Evolutionary conservation across 2,888 invertebrate species (phyloP).

Genomic region (Eupithecia exiguata): DNA sequence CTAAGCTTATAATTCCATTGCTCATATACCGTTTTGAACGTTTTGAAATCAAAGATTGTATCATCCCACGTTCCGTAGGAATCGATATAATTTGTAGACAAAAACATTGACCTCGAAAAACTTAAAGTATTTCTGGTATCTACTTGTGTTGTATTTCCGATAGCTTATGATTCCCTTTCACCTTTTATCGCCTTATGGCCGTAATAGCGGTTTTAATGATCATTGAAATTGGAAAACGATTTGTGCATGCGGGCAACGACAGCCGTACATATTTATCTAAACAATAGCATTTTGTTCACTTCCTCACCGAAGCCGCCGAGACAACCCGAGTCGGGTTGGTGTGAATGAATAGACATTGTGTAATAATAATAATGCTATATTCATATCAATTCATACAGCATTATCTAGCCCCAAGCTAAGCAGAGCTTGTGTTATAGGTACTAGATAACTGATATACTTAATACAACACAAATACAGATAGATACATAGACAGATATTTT

Average conservation of each 20-base stretch:
- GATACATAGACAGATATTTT: no score
- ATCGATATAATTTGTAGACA: background rate
- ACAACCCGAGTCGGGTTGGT: no score
- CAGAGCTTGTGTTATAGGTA: background rate
- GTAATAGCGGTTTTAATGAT: slow-evolving; percentile 22
- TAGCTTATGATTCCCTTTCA: slow-evolving; percentile 29
- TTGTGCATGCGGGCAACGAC: slow-evolving; percentile 27
- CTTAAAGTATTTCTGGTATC: slow-evolving; percentile 7
- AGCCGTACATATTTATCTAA: background rate
- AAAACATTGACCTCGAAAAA: background rate
- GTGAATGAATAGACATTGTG: no score
- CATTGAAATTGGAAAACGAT: slow-evolving; percentile 31
- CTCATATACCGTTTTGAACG: no score
- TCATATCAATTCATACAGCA: background rate
- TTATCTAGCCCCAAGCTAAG: background rate
- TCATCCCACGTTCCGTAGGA: background rate
- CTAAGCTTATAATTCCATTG: no score
- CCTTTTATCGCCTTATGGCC: slow-evolving; percentile 10
- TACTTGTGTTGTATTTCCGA: slow-evolving; percentile 16
- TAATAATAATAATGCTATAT: no score
- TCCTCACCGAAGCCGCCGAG: no score
- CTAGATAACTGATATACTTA: no score
- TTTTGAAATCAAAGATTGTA: background rate
- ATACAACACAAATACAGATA: no score
- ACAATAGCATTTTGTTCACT: background rate